Base-by-base conservation (phyloP, 2,888 invertebrate species). In the Galerucella pusilla region DNA sequence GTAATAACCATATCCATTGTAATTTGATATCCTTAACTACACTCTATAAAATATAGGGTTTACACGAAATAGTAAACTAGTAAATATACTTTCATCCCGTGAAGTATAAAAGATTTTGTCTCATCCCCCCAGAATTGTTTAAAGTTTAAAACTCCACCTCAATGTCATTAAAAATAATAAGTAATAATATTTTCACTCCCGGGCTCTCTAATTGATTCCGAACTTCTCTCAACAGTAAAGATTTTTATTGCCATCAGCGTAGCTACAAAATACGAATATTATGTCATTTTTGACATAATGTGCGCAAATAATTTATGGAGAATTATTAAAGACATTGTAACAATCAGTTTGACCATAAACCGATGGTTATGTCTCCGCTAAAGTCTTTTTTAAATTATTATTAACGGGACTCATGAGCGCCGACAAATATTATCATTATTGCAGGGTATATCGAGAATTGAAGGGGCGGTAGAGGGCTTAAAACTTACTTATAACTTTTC, bases 271-370 rank as follows among this genome's bases (percentile, higher is more conserved):
- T n/a, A n/a, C n/a, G 7, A 60, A 7, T 12, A 14, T 28, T 20
- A 60, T 60, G 60, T 60, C 60, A 60, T 12, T 25, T 60, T 60
- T 60, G 60, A 28, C 60, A 28, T 60, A 60, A 60, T 60, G 11
- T 10, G 60, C 28, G 28, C 5, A 25, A 60, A 12, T 60, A 60
- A 60, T 60, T 60, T 60, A 60, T 60, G 60, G 52, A 52, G 52
- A 52, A 52, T 52, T 52, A 60, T 25, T 60, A 2, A 6, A 28
- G 60, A 60, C 60, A 60, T 60, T 60, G 60, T 60, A 28, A 28
- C 60, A 60, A 60, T 28, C 12, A 60, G 60, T 3, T 12, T 14
- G 20, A 60, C 25, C 60, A 28, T 60, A 12, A 60, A 60, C 28
- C 25, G 25, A 20, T 52, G 60, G 60, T 60, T 28, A 60, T 60